Percentiles rank a stretch among this genome's conserved stretches.
Conservation (phyloP, 2,113 vertebrate species). For the Solenodon paradoxus region DNA sequence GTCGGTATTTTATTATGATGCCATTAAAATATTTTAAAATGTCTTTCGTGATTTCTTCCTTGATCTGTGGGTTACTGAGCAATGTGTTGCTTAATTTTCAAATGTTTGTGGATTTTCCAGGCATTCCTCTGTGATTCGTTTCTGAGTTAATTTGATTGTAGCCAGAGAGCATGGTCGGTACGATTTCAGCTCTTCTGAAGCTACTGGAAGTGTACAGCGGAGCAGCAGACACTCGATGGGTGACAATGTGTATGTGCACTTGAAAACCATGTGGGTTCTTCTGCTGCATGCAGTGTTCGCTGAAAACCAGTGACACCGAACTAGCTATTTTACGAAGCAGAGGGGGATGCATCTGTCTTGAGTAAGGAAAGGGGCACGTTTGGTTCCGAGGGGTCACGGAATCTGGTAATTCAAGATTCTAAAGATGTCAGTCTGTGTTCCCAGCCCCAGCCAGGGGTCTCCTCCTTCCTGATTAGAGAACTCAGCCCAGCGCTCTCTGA, state of each 20-base stretch:
- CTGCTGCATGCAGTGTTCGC: not conserved
- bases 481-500: not conserved
- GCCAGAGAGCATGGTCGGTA: not conserved
- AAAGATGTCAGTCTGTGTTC: not conserved
- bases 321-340: not conserved
- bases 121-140: not conserved
- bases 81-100: not conserved
- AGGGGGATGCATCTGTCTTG: not conserved
- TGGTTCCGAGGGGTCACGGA: not conserved
- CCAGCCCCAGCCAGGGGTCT: not conserved
- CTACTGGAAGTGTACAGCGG: not conserved
- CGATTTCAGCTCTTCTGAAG: not conserved
- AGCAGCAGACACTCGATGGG: not conserved
- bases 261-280: not conserved
- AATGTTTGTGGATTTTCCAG: not conserved
- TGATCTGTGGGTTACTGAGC: not conserved
- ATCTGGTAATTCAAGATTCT: not conserved
- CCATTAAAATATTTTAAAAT: not conserved
- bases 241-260: not conserved
- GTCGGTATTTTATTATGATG: not conserved
- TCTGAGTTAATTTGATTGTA: not conserved
- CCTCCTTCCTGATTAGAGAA: not conserved
- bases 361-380: not conserved
- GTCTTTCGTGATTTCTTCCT: slow-evolving; percentile 12
- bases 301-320: not conserved